Base-by-base conservation (phyloP, 2,113 vertebrate genomes). In the Halichoerus grypus region DNA sequence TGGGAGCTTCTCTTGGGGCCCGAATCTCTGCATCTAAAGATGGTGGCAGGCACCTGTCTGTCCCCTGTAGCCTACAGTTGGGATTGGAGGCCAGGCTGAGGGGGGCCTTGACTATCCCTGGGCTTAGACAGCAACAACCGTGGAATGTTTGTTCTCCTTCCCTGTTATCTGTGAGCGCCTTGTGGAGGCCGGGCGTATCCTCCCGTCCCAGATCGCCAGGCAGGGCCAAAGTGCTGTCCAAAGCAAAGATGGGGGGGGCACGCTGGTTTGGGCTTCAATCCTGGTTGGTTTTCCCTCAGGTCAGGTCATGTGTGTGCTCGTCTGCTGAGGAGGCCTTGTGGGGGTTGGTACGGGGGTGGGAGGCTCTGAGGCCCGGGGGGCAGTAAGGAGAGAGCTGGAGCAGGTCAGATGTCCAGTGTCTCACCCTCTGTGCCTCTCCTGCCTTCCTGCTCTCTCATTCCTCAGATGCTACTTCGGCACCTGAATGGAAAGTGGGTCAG, bases 401-500 rank as follows among this genome's bases (percentile, higher is more conserved):
- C 28, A 14, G 80, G 49, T 59, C n/a, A 13, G 21, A 31, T 10
- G 9, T 31, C 53, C 14, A 18, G 72, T 51, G 63, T 82, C 51
- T 65, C 3, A 18, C 13, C 22, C 19, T 11, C 22, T 0, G 22
- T 6, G 10, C 42, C 77, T 63, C 74, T 79, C 71, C 28, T 19
- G 11, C 28, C 85, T 88, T 85, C 46, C 80, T 9, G 4, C 18
- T 42, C 71, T 79, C 57, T 95, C 53, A n/a, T 53, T 93, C 86
- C 33, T 94, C 92, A 86, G 94, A 83, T 93, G 92, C 89, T 87
- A 1, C 53, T 95, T 90, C 36, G 91, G 87, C 53, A 92, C 72
- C 91, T 89, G 83, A 90, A 84, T 95, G 9, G 90, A 98, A 97
- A 98, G 88, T 97, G 95, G 97, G 97, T 98, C 97, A 98, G 95